Percentiles rank a stretch among this genome's conserved stretches.
phyloP scores from a whole-genome alignment of 2,113 vertebrate genomes.

The Vicugna pacos region DNA sequence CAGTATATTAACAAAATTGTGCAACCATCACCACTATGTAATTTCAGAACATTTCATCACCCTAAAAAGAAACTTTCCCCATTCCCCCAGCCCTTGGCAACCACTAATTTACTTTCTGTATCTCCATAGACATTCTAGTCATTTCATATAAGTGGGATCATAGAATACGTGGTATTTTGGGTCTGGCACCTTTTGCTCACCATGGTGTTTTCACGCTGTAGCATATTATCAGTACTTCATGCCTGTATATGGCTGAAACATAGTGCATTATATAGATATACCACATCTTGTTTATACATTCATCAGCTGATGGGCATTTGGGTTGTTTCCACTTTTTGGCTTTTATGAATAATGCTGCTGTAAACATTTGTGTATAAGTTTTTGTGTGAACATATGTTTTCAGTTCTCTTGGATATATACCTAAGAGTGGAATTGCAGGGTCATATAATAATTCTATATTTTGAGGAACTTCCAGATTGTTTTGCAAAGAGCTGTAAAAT shows the following conservation, averaged over 20 bases:
- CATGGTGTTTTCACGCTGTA: not conserved
- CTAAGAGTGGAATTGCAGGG: not conserved
- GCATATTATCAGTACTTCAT: not conserved
- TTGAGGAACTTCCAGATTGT: not conserved
- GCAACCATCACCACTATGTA: not conserved
- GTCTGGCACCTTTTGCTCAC: not conserved
- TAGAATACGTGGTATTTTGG: not conserved
- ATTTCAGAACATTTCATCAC: conserved; percentile 2
- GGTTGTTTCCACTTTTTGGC: not conserved
- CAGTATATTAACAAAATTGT: not conserved
- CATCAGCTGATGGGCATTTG: not conserved
- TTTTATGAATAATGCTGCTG: not conserved
- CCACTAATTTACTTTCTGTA: not conserved
- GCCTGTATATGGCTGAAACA: not conserved
- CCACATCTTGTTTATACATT: not conserved
- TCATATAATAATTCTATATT: not conserved
- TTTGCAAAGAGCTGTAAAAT: not conserved
- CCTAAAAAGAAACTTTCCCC: not conserved
- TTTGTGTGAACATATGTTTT: not conserved
- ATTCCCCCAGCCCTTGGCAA: not conserved
- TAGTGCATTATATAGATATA: not conserved
- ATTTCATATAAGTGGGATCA: not conserved
- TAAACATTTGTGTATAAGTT: not conserved
- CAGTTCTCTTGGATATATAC: not conserved
- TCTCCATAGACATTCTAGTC: not conserved